Evolutionary conservation across 2,113 vertebrate species (phyloP), one percentile per base, ranked within the genome.

Genomic region (Elanus axillaris): DNA sequence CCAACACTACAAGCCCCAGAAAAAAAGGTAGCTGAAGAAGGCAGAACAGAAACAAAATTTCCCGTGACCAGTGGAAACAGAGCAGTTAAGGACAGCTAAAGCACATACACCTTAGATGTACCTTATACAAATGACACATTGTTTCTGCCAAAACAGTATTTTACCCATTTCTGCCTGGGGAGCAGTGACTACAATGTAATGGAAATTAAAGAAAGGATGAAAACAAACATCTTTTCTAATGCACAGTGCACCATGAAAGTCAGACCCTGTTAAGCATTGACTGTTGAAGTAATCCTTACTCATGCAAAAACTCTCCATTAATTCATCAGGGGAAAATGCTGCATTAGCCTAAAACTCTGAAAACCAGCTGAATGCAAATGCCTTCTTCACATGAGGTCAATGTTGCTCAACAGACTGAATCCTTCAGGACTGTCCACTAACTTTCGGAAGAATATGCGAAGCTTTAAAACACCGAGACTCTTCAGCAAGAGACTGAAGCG

Each of bases 291-390:
- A 94, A 97, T 89, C 91, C 91, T 94, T 79, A 96, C 81, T 83
- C 63, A 87, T 88, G 93, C 93, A 94, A 93, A 96, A 94, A 31
- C 42, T 91, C 67, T 34, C 81, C 90, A 89, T 88, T 95, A 95
- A 96, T 96, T 95, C 52, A 94, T 76, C 69, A 81, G 66, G 62
- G 77, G 3, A 86, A 96, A 94, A 93, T 42, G 67, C 62, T 66
- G 77, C 77, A 93, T 91, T 94, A 93, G 75, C 71, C 94, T 92
- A 72, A 82, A 96, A 88, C 63, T 66, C 59, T 80, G 59, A 95
- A 83, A 94, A 93, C n/a, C 50, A 93, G 84, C 58, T 77, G 87
- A 87, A 94, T 47, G 58, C 27, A 86, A 97, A 88, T 83, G 29
- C 20, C 23, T 59, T 68, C 63, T 83, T 83, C 74, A 80, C 27